These are phyloP conservation scores for Leptinotarsa defecta DNA, from an alignment of 1,140 invertebrate genomes.

Conservation along the genomic window DNA sequence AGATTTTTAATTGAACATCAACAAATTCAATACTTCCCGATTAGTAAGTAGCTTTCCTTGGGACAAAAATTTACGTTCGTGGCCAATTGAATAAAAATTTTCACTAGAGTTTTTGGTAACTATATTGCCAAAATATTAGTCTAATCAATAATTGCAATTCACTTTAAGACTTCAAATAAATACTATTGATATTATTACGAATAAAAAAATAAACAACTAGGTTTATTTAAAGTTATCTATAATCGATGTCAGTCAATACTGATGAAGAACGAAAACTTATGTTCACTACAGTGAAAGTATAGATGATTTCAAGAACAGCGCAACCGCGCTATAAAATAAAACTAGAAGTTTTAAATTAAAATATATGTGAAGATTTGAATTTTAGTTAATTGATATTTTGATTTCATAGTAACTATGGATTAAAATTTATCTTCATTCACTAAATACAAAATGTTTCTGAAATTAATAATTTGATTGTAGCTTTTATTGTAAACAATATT, in stretches of 20 bases:
- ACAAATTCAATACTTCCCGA: not conserved
- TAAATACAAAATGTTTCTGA: not conserved
- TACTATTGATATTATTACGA: not conserved
- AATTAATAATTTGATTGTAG: not conserved
- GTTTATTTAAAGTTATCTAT: not conserved
- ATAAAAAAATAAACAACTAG: not conserved
- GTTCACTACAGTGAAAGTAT: not conserved
- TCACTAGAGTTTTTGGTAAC: not conserved
- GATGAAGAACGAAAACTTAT: not conserved
- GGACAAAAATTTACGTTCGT: not conserved
- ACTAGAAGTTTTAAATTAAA: not conserved
- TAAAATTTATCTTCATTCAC: slow-evolving; percentile 1
- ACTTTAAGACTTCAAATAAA: not conserved
- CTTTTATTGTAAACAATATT: too few relatives aligned
- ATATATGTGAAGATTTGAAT: not conserved
- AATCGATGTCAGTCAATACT: not conserved
- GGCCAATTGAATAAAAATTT: not conserved
- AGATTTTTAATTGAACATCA: slow-evolving; percentile 12
- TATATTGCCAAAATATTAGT: not conserved
- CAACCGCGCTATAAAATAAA: not conserved
- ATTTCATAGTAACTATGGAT: slow-evolving; percentile 5
- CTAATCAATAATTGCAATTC: not conserved
- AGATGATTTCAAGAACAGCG: not conserved
- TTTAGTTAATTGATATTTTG: not conserved
- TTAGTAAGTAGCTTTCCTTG: slow-evolving; percentile 9